These are phyloP conservation scores for Podarcis siculus DNA, from an alignment of 2,797 vertebrate genomes.

Conservation along the genomic window DNA sequence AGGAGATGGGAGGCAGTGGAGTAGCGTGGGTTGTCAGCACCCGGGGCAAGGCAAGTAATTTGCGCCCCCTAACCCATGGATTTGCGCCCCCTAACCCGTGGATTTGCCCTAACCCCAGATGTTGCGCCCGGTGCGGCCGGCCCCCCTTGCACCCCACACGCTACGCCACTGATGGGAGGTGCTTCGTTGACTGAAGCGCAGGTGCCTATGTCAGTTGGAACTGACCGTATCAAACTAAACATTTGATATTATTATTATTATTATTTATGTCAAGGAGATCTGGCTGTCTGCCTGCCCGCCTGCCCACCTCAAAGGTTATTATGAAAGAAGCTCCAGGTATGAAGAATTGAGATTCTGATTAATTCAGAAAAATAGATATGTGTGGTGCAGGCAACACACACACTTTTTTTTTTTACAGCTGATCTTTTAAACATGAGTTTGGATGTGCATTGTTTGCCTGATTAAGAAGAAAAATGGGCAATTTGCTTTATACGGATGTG, in stretches of 20 bases:
- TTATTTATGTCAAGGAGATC: background rate
- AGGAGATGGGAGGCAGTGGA: no score
- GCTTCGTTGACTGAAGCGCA: background rate
- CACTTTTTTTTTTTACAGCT: background rate
- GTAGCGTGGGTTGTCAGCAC: no score
- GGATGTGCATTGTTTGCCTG: conserved; percentile 16
- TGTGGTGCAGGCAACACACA: conserved; percentile 1
- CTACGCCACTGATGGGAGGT: no score
- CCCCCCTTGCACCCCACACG: no score
- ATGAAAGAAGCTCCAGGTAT: background rate
- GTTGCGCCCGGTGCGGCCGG: no score
- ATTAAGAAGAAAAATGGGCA: conserved; percentile 37
- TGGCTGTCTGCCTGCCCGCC: no score
- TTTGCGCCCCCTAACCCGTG: no score
- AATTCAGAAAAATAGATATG: conserved; percentile 25
- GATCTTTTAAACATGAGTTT: conserved; percentile 36
- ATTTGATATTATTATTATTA: background rate
- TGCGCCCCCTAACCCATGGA: no score
- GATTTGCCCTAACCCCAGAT: no score
- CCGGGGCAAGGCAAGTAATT: no score
- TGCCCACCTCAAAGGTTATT: background rate
- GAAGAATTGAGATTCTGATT: conserved; percentile 11
- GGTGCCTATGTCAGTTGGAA: background rate
- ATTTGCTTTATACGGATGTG: conserved; percentile 10
- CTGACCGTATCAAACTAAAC: background rate